Base-by-base conservation (phyloP, 2,113 vertebrate species). In the Sitta europaea region DNA sequence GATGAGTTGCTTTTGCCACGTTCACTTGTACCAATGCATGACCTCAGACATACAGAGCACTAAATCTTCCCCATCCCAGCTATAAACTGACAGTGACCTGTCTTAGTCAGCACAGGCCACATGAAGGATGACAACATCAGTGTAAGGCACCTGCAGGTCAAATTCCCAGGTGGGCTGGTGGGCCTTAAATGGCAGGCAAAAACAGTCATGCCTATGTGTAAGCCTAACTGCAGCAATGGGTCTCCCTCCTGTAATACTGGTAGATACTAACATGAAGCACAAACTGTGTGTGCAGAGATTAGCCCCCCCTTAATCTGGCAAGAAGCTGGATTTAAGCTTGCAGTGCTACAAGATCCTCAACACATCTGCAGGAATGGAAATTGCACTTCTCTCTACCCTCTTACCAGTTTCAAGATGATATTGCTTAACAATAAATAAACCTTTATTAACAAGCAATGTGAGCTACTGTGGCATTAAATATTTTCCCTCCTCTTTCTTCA, bases 1-100 rank as follows among this genome's bases (percentile, higher is more conserved):
- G 38, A 68, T 17, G 25, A 76, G 36, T 7, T 62, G 53, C 61
- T 91, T 89, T 61, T 54, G 33, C 87, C 3, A 8, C 1, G 4
- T 23, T 47, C 11, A 10, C 53, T 75, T 75, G 36, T 55, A 93
- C 63, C 57, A 77, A 48, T 1, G 2, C 47, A 29, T 25, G 55
- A 91, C 59, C 42, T 63, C 15, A 1, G 47, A 71, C 4, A 65
- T 0, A 0, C 63, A 36, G 66, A 75, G 27, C 75, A 72, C 43
- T 97, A 88, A 89, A 88, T 92, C 58, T 68, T 96, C 66, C 74
- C 82, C 57, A 71, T 14, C 29, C 58, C 76, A 93, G 59, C 70
- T 88, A 61, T 38, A 65, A 86, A 65, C 45, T 61, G 70, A 62
- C 65, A 79, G 54, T 16, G 45, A 82, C 62, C 59, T 40, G 31